A percentile compares a stretch with the other conserved stretches of the same genome.
phyloP scores from a whole-genome alignment of 2,797 vertebrate species.

The Gouania willdenowi region DNA sequence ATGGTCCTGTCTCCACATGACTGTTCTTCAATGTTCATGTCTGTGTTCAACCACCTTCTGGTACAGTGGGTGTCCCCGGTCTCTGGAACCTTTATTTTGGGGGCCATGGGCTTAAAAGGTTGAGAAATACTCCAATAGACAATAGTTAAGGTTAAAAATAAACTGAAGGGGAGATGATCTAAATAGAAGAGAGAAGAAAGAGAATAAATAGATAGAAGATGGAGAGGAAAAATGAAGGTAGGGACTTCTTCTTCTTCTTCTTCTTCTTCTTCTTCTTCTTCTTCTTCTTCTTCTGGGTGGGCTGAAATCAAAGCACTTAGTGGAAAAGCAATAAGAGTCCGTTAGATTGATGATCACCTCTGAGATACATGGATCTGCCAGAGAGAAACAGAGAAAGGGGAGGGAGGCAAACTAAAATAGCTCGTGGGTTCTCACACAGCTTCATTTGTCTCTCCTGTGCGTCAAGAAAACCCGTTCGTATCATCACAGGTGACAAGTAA shows the following conservation, averaged over 20 bases:
- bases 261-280: too few relatives aligned
- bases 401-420: slow-evolving; percentile 47
- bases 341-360: slow-evolving; percentile 71
- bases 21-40: too few relatives aligned
- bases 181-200: not conserved
- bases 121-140: too few relatives aligned
- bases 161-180: not conserved
- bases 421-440: slow-evolving; percentile 10
- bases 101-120: too few relatives aligned
- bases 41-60: too few relatives aligned
- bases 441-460: slow-evolving; percentile 7
- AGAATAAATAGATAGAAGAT: slow-evolving; percentile 27
- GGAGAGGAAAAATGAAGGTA: slow-evolving; percentile 17
- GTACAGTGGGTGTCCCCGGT: too few relatives aligned
- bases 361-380: slow-evolving; percentile 52
- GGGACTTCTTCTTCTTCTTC: slow-evolving; percentile 51
- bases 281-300: slow-evolving; percentile 66
- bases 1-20: too few relatives aligned
- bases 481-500: too few relatives aligned
- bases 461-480: slow-evolving; percentile 41
- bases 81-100: too few relatives aligned
- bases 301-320: slow-evolving; percentile 70
- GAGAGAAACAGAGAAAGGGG: slow-evolving; percentile 41
- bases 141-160: not conserved
- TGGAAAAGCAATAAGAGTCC: slow-evolving; percentile 68